phyloP scores from a whole-genome alignment of 2,888 invertebrate species.

The Harpalus rubripes region DNA sequence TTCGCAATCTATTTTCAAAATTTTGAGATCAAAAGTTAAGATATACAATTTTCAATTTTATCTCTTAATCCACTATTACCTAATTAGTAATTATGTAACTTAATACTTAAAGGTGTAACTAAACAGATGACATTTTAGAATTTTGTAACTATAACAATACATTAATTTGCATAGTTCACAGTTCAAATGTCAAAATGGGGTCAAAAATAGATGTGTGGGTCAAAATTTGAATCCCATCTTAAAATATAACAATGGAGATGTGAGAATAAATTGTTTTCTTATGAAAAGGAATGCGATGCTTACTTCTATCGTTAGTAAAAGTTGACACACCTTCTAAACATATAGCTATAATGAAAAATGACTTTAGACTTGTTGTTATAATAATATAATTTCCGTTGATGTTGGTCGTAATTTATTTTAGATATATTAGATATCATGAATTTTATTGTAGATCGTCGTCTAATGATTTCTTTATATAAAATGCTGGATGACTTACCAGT shows the following conservation, averaged over 20 bases:
- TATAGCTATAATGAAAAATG: conserved; percentile 24
- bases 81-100: conserved; percentile 31
- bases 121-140: conserved; percentile 22
- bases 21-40: conserved; percentile 28
- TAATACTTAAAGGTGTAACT: conserved; percentile 3
- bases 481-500: background rate
- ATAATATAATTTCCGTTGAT: background rate
- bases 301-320: conserved; percentile 33
- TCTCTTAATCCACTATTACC: conserved; percentile 12
- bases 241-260: conserved; percentile 4
- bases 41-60: conserved; percentile 9
- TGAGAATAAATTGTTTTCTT: conserved; percentile 22
- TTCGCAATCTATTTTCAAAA: conserved; percentile 12
- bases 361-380: background rate
- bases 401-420: background rate
- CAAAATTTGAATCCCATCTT: conserved; percentile 2
- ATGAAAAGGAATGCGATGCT: conserved; percentile 22
- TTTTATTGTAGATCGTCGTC: background rate
- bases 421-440: background rate
- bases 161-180: conserved; percentile 21
- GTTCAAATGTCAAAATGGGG: conserved; percentile 24
- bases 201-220: conserved; percentile 33
- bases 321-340: conserved; percentile 28
- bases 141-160: conserved; percentile 40
- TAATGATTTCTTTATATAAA: background rate